Evolutionary conservation across 2,113 vertebrate species (phyloP).

Genomic region (Nothoprocta pentlandii): DNA sequence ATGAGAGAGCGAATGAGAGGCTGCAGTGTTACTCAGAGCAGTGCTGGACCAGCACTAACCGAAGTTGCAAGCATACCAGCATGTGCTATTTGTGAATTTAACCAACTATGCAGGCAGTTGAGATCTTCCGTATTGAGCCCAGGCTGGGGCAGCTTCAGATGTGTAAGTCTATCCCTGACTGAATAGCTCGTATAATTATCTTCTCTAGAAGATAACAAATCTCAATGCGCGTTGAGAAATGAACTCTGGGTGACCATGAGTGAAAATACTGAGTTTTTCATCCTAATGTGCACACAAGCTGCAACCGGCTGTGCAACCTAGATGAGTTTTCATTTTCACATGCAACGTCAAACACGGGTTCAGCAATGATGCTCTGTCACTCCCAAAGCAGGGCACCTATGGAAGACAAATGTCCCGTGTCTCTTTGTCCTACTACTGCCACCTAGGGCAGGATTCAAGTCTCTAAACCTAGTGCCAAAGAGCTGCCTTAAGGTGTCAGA

Average conservation of each 20-base stretch:
- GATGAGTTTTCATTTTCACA: neutral
- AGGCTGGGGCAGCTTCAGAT: neutral
- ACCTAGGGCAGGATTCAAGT: conserved; percentile 48
- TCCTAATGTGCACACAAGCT: neutral
- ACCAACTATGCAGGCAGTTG: neutral
- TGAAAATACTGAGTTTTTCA: neutral
- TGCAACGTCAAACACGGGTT: neutral
- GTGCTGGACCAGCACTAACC: neutral
- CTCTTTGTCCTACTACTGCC: conserved; percentile 48
- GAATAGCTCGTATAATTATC: neutral
- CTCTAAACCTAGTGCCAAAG: neutral
- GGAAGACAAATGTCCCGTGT: neutral
- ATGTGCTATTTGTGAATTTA: neutral
- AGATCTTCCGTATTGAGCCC: neutral
- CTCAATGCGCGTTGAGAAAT: neutral
- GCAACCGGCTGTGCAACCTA: neutral
- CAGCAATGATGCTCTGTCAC: neutral
- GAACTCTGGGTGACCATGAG: neutral
- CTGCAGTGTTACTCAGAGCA: conserved; percentile 13
- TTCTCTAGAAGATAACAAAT: neutral
- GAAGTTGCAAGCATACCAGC: accelerated
- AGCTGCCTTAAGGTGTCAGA: neutral
- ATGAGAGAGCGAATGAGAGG: neutral
- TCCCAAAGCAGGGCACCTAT: neutral
- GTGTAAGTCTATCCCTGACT: neutral